Percentiles rank a stretch among this genome's conserved stretches.
These are phyloP conservation scores for Sminthurinus aureus DNA, from an alignment of 2,888 invertebrate species.

Conservation along the genomic window DNA sequence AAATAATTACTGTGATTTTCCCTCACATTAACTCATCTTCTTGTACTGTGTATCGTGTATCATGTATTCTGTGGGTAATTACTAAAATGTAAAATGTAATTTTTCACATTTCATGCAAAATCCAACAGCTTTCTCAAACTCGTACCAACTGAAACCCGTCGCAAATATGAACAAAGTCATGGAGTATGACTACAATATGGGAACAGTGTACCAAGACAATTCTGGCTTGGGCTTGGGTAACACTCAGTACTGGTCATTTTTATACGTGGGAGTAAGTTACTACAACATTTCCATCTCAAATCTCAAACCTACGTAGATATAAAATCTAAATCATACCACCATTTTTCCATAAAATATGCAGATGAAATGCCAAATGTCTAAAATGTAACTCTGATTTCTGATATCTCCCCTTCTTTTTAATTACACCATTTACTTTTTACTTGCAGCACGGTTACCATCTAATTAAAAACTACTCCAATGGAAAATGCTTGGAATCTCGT, in stretches of 20 bases:
- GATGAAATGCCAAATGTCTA: not conserved
- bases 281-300: too few relatives aligned
- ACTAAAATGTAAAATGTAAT: not conserved
- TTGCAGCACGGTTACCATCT: slow-evolving; percentile 38
- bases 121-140: slow-evolving; percentile 30
- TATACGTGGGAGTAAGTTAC: slow-evolving; percentile 42
- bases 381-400: not conserved
- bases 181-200: slow-evolving; percentile 26
- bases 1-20: too few relatives aligned
- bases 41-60: too few relatives aligned
- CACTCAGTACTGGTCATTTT: slow-evolving; percentile 40
- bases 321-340: not conserved
- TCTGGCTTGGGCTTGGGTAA: slow-evolving; percentile 34
- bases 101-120: not conserved
- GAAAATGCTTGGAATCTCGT: slow-evolving; percentile 39
- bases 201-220: slow-evolving; percentile 42
- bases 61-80: too few relatives aligned
- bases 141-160: slow-evolving; percentile 46
- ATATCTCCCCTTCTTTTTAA: not conserved
- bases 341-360: not conserved
- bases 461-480: slow-evolving; percentile 40
- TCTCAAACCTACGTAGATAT: not conserved
- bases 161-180: slow-evolving; percentile 42
- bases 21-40: too few relatives aligned
- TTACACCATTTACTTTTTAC: not conserved